Base-by-base conservation (phyloP, 2,113 vertebrate species). In the Apteryx owenii region DNA sequence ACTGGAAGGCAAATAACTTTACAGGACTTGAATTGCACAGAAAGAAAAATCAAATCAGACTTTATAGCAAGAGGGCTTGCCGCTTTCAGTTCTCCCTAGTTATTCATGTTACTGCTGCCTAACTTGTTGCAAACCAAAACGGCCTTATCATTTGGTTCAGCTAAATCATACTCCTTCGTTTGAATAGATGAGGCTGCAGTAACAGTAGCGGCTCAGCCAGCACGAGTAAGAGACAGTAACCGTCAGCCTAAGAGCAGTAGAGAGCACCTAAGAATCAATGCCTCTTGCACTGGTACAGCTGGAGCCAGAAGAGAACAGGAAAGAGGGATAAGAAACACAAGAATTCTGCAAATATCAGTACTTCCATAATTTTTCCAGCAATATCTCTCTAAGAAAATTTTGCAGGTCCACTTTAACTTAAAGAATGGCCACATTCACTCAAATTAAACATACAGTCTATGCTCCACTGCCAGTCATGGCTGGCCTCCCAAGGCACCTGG, bases 391-490 rank as follows among this genome's bases (percentile, higher is more conserved):
- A 53, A 60, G 53, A 80, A 15, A 42, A 40, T 7, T 26, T 22
- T 70, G 40, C 64, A 40, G 40, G 22, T n/a, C 33, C 62, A 17
- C 54, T 68, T 54, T 42, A 9, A 31, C 40, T 11, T 26, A 15
- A 48, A 66, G 79, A 42, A 0, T 20, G 46, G n/a, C 12, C 38
- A 18, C 17, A 2, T 14, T 46, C 78, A 12, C 28, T 61, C 16
- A 9, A 51, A n/a, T 38, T 40, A 20, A 28, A 68, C 10, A 0
- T 17, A 64, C 7, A 5, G 12, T 3, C 12, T 25, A 8, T 4
- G 9, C 13, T 31, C 64, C 0, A 0, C n/a, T 48, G 29, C 19
- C 12, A 0, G 12, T 8, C 69, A 46, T 7, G 1, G 1, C 13
- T 62, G 44, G 46, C 33, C 46, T 70, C 31, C 31, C 12, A 31